Base-by-base conservation (phyloP, 2,888 invertebrate species). In the Galerucella nymphaeae region DNA sequence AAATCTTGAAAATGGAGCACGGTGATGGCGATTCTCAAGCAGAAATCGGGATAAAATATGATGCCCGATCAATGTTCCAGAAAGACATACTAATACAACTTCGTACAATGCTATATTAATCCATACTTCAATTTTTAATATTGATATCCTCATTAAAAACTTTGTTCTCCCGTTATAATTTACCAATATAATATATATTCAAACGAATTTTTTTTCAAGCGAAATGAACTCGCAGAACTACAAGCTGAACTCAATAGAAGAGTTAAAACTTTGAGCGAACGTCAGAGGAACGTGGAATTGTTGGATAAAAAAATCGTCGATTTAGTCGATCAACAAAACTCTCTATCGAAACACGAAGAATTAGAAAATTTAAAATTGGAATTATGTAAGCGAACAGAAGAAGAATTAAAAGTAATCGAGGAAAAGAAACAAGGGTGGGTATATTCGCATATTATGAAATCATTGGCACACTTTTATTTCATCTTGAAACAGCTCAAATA, bases 301-400 rank as follows among this genome's bases (percentile, higher is more conserved):
- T 88, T 94, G 80, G 93, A 93, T 81, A 90, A 91, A 30, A 91
- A 92, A 82, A 87, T 94, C 75, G 88, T 91, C 65, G 88, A 92
- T 70, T 88, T 94, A 61, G 90, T 90, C 50, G 90, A 91, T 23
- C 90, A 92, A 82, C 91, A 93, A 80, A 86, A 89, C 59, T 74
- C 66, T 9, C 66, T 83, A 55, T 72, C 76, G 53, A 62, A 70
- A 57, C 74, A 76, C 38, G 79, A 79, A 64, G 79, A 83, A 64
- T 74, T 85, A 11, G 79, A 83, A 63, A 79, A 78, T 73, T 86
- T 89, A 64, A 89, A 88, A 76, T 75, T 86, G 11, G 80, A 86
- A 0, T 80, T 90, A 10, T 83, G 88, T 58, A 85, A 88, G 75
- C 80, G 88, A 72, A 88, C 88, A 3, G 85, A 87, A 73, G 88